phyloP scores from a whole-genome alignment of 2,888 invertebrate species.

The Kuschelorhynchus macadamiae region DNA sequence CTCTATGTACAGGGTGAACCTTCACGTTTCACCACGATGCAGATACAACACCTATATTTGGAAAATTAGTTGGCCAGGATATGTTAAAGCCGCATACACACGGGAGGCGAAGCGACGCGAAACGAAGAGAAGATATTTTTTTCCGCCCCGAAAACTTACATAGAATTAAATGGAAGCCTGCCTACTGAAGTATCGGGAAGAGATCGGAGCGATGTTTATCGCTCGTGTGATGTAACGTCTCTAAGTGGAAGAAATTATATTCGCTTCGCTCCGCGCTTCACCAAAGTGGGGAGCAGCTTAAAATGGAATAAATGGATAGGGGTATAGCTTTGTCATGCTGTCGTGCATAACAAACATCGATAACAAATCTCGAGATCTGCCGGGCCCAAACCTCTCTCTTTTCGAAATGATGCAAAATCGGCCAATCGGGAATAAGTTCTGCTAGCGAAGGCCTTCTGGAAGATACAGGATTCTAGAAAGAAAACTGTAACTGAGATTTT shows the following conservation, averaged over 20 bases:
- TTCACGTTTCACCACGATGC: constrained; percentile 25
- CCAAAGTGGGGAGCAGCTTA: no score
- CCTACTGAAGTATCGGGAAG: no score
- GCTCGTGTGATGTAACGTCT: no score
- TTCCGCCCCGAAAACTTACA: no score
- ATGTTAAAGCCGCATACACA: constrained; percentile 24
- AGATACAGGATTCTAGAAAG: constrained; percentile 70
- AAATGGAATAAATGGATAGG: constrained; percentile 28
- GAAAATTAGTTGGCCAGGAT: constrained; percentile 41
- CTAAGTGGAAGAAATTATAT: no score
- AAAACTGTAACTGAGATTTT: constrained; percentile 66
- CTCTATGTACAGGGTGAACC: constrained; percentile 39
- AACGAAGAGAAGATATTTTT: no score
- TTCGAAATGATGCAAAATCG: constrained; percentile 87
- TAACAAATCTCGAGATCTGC: constrained; percentile 58
- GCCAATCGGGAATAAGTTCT: constrained; percentile 98
- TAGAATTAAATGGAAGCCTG: no score
- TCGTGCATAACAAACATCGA: constrained; percentile 59
- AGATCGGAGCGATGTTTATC: no score
- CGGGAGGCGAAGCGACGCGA: no score
- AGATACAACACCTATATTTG: constrained; percentile 45
- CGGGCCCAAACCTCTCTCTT: constrained; percentile 86
- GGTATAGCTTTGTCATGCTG: constrained; percentile 41
- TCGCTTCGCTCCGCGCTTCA: no score
- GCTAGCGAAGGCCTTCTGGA: constrained; percentile 90